These are phyloP conservation scores for Acanthurus tractus DNA, from an alignment of 2,797 vertebrate species.

Conservation along the genomic window DNA sequence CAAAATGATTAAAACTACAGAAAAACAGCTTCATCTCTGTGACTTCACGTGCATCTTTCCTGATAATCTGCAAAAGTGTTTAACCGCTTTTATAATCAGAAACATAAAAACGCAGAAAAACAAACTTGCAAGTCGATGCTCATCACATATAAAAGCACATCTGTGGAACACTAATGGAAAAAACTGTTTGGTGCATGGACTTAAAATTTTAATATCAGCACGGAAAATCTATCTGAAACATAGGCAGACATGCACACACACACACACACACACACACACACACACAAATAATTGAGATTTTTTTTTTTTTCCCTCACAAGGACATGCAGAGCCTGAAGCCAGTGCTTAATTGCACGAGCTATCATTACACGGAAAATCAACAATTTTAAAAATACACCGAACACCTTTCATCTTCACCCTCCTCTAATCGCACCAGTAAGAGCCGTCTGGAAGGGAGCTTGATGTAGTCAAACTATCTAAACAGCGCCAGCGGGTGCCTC, in stretches of 20 bases:
- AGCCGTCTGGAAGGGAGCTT: slow-evolving; percentile 83
- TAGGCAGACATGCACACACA: slow-evolving; percentile 37
- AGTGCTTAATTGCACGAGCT: slow-evolving; percentile 87
- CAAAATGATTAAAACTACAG: too few species aligned
- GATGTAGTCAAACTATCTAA: slow-evolving; percentile 88
- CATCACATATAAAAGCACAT: slow-evolving; percentile 36
- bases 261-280: slow-evolving; percentile 36
- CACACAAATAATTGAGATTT: slow-evolving; percentile 84
- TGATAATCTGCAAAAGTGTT: too few species aligned
- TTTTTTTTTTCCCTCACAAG: slow-evolving; percentile 78
- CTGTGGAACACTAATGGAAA: slow-evolving; percentile 20
- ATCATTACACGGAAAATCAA: slow-evolving; percentile 89
- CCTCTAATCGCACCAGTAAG: slow-evolving; percentile 86
- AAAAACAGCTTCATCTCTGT: background rate
- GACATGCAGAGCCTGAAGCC: slow-evolving; percentile 85
- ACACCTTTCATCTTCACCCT: slow-evolving; percentile 86
- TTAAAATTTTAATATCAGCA: slow-evolving; percentile 46
- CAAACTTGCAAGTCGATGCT: background rate
- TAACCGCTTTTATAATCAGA: background rate
- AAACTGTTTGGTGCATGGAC: slow-evolving; percentile 39
- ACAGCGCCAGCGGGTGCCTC: slow-evolving; percentile 84
- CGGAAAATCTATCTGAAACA: slow-evolving; percentile 54
- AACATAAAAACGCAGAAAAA: slow-evolving; percentile 15
- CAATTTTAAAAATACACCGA: slow-evolving; percentile 90
- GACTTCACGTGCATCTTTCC: background rate